Evolutionary conservation across 2,113 vertebrate species (phyloP), one percentile per base, ranked within the genome.

Genomic region (Scomber japonicus): DNA sequence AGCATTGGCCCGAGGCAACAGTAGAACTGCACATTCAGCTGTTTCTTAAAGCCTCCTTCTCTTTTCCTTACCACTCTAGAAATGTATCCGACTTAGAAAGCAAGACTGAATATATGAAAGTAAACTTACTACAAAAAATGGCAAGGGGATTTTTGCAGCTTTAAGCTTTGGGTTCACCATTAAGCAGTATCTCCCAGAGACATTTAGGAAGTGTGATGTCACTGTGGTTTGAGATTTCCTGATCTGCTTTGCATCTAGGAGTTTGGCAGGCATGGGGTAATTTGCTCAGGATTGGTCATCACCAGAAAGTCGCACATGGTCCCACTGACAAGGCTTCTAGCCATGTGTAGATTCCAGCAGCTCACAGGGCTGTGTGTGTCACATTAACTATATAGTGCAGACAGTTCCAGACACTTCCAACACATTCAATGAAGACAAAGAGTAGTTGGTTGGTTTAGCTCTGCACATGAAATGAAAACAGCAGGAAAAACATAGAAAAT

Each of bases 161-260:
- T 40, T 40, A 40, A 40, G 6, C 5, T 40, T 40, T 9, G 9
- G 35, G 8, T 40, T 8, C 35, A 40, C 27, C 46, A 31, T 31
- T 46, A n/a, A 9, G 44, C 66, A 21, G 51, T 4, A 68, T 16
- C 15, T 45, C 8, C 2, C 8, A 10, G 7, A 24, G n/a, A 44
- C 48, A 46, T 48, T 24, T 9, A 21, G 16, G 12, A 69, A 55
- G 51, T 70, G 19, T 1, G 5, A 55, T 9, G 19, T 70, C 67
- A 70, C 54, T n/a, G 66, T 54, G 66, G 44, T 44, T 21, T 56
- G 50, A 21, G 31, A 40, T 27, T 56, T 56, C 44, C 54, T 70
- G 44, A 40, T 40, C 35, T 40, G 35, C 35, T 40, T 40, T 40
- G 35, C 35, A 12, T 55, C 19, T 15, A 24, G 17, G 35, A 31